These are phyloP conservation scores for Alauda arvensis DNA, from an alignment of 2,797 vertebrate species.

Conservation along the genomic window DNA sequence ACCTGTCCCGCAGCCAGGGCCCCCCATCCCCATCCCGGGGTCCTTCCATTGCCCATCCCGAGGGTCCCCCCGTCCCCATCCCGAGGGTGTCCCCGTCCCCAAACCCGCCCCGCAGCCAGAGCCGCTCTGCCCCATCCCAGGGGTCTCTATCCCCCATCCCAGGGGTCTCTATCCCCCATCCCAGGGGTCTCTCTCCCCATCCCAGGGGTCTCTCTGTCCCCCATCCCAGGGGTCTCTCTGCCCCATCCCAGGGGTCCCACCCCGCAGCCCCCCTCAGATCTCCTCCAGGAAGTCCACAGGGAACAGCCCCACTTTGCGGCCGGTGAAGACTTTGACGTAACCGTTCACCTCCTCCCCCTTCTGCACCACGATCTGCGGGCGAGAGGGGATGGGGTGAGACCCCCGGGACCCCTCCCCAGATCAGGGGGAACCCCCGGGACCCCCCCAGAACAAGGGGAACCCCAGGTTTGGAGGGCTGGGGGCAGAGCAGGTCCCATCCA, in stretches of 20 bases:
- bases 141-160: background rate
- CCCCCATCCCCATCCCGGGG: background rate
- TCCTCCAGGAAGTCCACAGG: slow-evolving; percentile 87
- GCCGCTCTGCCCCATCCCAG: background rate
- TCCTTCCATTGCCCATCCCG: background rate
- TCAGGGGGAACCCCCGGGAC: background rate
- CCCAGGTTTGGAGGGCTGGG: background rate
- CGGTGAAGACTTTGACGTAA: slow-evolving; percentile 90
- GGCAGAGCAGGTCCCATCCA: background rate
- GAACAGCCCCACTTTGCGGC: slow-evolving; percentile 91
- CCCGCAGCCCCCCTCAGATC: slow-evolving; percentile 72
- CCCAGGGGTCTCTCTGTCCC: background rate
- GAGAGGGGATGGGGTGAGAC: background rate
- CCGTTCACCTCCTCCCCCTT: slow-evolving; percentile 90
- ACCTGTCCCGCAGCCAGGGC: background rate
- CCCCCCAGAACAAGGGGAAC: no score
- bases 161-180: background rate
- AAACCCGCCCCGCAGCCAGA: background rate
- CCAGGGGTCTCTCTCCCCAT: background rate
- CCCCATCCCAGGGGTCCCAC: background rate
- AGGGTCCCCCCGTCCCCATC: background rate
- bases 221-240: background rate
- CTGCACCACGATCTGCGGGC: slow-evolving; percentile 87
- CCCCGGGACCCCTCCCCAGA: no score
- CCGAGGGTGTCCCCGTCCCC: no score